phyloP scores from a whole-genome alignment of 1,140 invertebrate species.

The Triops longicaudatus region DNA sequence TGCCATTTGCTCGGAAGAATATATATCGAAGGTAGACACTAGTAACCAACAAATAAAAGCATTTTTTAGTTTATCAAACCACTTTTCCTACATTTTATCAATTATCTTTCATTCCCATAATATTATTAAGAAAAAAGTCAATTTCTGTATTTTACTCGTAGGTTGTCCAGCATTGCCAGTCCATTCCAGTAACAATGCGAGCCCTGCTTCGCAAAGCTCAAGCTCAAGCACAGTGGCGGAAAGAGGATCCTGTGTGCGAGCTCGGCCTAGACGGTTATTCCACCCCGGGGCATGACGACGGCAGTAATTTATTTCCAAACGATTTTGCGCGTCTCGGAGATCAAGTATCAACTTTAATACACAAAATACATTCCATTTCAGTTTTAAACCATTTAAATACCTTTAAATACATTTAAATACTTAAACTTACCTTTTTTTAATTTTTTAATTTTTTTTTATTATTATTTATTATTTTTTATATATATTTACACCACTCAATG shows the following conservation, averaged over 20 bases:
- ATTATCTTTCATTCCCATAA: too few species aligned
- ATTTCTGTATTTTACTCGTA: slow-evolving; percentile 28
- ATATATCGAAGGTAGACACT: not conserved
- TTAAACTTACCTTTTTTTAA: too few species aligned
- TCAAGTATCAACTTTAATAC: not conserved
- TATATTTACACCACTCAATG: too few species aligned
- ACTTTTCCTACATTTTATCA: too few species aligned
- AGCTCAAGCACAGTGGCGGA: not conserved
- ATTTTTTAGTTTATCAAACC: too few species aligned
- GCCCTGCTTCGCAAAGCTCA: slow-evolving; percentile 49
- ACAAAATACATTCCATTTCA: not conserved
- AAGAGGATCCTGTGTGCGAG: not conserved
- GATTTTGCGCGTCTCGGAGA: not conserved
- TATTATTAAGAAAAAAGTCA: too few species aligned
- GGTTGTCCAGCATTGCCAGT: slow-evolving; percentile 56
- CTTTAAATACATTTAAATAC: too few species aligned
- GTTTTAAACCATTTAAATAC: too few species aligned
- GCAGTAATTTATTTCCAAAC: not conserved
- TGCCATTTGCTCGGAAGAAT: not conserved
- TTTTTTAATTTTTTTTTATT: too few species aligned
- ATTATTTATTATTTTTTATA: too few species aligned
- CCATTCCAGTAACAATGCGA: slow-evolving; percentile 80
- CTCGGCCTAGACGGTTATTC: not conserved
- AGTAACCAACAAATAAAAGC: too few species aligned
- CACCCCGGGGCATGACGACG: not conserved